phyloP scores from a whole-genome alignment of 2,797 vertebrate species.

The Ctenosaura bakeri region DNA sequence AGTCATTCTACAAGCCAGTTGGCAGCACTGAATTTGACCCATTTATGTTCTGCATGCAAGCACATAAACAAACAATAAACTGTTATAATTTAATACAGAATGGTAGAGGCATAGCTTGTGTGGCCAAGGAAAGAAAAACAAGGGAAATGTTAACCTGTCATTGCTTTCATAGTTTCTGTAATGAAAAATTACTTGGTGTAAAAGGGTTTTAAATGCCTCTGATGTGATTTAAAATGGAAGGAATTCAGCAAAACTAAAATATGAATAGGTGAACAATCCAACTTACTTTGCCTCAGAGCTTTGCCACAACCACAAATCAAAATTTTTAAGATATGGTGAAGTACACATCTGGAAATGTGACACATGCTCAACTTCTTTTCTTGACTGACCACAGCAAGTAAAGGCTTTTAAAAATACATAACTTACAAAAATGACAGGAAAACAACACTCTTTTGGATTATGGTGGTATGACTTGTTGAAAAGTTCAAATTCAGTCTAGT shows the following conservation, averaged over 20 bases:
- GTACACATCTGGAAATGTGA: slow-evolving; percentile 74
- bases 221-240: slow-evolving; percentile 70
- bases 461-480: slow-evolving; percentile 77
- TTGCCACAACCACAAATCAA: slow-evolving; percentile 75
- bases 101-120: not conserved
- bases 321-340: slow-evolving; percentile 71
- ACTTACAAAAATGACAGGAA: slow-evolving; percentile 75
- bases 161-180: slow-evolving; percentile 34
- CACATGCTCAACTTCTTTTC: slow-evolving; percentile 70
- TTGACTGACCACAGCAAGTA: slow-evolving; percentile 72
- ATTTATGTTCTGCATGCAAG: not conserved
- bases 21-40: not conserved
- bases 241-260: slow-evolving; percentile 73
- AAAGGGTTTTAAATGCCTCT: slow-evolving; percentile 70
- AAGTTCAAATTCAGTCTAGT: slow-evolving; percentile 77
- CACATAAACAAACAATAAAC: not conserved
- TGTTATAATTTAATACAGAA: not conserved
- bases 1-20: not conserved
- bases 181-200: slow-evolving; percentile 66
- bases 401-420: slow-evolving; percentile 79
- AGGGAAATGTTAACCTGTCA: slow-evolving; percentile 50
- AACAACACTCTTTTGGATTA: slow-evolving; percentile 74
- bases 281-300: slow-evolving; percentile 66
- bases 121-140: slow-evolving; percentile 45
- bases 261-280: slow-evolving; percentile 71